These are phyloP conservation scores for Rhipidura dahli DNA, from an alignment of 2,113 vertebrate genomes.

Conservation along the genomic window DNA sequence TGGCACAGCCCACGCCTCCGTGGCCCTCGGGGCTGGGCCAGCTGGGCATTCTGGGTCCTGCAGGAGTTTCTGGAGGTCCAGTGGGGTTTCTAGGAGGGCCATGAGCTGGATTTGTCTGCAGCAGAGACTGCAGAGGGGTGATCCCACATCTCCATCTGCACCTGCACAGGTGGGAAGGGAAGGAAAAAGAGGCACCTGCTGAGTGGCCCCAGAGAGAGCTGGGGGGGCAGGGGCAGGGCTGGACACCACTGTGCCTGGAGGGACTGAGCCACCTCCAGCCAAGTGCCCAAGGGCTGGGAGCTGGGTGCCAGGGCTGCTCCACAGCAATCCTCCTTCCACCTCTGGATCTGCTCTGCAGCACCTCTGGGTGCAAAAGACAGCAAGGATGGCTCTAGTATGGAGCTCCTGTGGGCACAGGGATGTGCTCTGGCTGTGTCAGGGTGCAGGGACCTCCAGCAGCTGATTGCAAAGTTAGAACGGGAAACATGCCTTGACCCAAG, in stretches of 20 bases:
- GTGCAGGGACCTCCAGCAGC: neutral
- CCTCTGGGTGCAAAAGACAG: neutral
- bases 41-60: neutral
- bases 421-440: neutral
- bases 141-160: neutral
- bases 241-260: neutral
- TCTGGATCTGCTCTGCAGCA: neutral
- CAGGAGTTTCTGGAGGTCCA: neutral
- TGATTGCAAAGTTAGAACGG: neutral
- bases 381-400: neutral
- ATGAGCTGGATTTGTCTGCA: neutral
- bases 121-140: neutral
- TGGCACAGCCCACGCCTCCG: neutral
- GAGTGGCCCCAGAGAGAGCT: neutral
- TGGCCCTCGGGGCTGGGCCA: neutral
- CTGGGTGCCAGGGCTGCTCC: neutral
- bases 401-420: neutral
- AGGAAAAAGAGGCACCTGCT: neutral
- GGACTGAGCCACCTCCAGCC: accelerated
- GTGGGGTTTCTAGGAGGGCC: accelerated
- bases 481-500: neutral
- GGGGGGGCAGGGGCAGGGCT: neutral
- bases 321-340: neutral
- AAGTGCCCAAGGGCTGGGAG: accelerated
- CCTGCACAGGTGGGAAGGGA: neutral